Percentiles rank a stretch among this genome's conserved stretches.
Evolutionary conservation across 2,113 vertebrate genomes (phyloP).

Genomic region (Xiphophorus maculatus): DNA sequence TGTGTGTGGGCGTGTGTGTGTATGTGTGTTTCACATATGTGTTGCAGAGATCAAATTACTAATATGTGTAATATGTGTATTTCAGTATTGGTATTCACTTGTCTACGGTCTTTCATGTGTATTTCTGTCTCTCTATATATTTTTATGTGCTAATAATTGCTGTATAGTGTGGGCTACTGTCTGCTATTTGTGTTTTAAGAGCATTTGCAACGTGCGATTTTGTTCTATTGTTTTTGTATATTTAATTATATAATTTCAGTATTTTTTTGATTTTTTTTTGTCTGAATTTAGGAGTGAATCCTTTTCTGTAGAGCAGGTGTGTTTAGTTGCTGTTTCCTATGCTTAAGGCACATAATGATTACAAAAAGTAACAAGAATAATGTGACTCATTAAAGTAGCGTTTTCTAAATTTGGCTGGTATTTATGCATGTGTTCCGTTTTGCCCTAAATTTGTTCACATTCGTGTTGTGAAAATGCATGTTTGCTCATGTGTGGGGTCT

Average conservation of each 20-base stretch:
- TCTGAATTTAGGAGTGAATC: neutral
- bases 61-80: neutral
- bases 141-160: neutral
- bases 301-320: neutral
- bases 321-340: neutral
- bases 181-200: neutral
- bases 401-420: neutral
- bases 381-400: neutral
- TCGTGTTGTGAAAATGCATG: neutral
- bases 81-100: neutral
- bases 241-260: neutral
- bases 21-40: neutral
- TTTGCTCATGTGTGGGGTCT: neutral
- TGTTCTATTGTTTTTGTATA: neutral
- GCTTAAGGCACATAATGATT: neutral
- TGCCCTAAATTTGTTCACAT: neutral
- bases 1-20: neutral
- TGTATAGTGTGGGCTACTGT: neutral
- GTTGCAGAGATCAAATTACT: neutral
- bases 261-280: neutral
- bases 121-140: neutral
- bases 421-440: neutral
- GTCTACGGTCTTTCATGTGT: neutral
- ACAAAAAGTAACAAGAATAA: neutral
- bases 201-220: neutral